phyloP scores from a whole-genome alignment of 2,797 vertebrate species.

The Sebastolobus alascanus region DNA sequence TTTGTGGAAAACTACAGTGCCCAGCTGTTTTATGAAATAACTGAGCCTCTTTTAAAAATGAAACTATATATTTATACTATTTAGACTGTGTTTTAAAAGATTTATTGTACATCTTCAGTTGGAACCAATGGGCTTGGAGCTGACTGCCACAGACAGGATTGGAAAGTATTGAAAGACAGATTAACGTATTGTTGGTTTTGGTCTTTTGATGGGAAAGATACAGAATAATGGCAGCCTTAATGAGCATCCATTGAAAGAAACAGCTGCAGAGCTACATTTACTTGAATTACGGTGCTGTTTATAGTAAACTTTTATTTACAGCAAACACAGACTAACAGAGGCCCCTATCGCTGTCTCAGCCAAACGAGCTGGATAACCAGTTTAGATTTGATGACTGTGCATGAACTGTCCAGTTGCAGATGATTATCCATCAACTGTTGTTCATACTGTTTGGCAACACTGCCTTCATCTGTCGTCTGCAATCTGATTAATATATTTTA shows the following conservation, averaged over 20 bases:
- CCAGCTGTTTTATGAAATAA: neutral
- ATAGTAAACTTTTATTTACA: constrained; percentile 38
- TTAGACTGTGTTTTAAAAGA: neutral
- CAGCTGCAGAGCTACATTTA: neutral
- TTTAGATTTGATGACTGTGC: constrained; percentile 36
- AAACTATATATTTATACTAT: neutral
- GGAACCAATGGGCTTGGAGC: neutral
- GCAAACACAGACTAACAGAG: constrained; percentile 29
- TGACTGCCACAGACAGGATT: neutral
- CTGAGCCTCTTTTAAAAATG: neutral
- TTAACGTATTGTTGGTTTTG: neutral
- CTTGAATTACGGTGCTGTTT: neutral
- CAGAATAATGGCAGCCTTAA: no score
- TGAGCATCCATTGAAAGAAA: neutral
- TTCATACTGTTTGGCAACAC: constrained; percentile 1
- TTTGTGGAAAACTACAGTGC: neutral
- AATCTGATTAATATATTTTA: neutral
- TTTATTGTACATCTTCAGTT: neutral
- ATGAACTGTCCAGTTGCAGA: neutral
- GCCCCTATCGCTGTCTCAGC: neutral
- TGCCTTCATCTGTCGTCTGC: neutral
- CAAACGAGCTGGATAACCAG: neutral
- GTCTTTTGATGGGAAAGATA: neutral
- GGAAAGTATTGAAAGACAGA: no score
- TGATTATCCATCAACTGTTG: neutral